Conservation (phyloP, 2,113 vertebrate genomes). For the Spea multiplicata region DNA sequence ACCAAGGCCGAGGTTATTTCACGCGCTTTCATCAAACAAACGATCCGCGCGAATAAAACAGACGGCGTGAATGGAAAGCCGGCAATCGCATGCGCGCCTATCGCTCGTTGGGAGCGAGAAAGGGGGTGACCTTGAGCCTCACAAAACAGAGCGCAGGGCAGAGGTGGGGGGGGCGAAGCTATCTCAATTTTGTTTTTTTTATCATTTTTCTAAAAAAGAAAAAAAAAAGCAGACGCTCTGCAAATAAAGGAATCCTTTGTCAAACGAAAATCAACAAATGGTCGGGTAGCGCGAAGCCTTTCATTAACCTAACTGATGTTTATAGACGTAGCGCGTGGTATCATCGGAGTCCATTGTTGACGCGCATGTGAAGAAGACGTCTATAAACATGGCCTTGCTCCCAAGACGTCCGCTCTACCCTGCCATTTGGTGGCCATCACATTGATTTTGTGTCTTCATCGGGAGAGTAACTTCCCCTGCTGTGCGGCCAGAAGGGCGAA, state of each 20-base stretch:
- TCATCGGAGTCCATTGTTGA: constrained; percentile 8
- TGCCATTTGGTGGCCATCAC: constrained; percentile 29
- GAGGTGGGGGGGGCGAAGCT: not conserved
- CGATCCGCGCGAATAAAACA: not conserved
- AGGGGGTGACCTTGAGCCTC: constrained; percentile 12
- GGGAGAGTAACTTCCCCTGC: constrained; percentile 10
- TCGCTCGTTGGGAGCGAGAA: not conserved
- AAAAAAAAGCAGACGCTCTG: not conserved
- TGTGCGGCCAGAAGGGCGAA: not conserved
- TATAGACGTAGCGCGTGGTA: not conserved
- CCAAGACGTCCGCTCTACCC: constrained; percentile 10
- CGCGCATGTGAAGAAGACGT: not conserved
- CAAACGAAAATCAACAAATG: constrained; percentile 28
- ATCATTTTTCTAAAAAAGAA: not conserved
- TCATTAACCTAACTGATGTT: constrained; percentile 40
- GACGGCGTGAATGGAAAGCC: constrained; percentile 16
- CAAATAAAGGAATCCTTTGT: not conserved
- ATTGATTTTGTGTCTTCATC: constrained; percentile 38
- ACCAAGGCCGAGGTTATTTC: constrained; percentile 36
- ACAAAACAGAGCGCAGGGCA: not conserved
- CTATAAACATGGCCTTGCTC: constrained; percentile 13
- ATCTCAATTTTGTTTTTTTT: not conserved
- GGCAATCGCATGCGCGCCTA: not conserved
- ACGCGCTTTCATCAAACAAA: constrained; percentile 27
- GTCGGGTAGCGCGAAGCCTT: constrained; percentile 4